Evolutionary conservation across 2,888 invertebrate species (phyloP), one percentile per base, ranked within the genome.

Genomic region (Ectropis crepuscularia): DNA sequence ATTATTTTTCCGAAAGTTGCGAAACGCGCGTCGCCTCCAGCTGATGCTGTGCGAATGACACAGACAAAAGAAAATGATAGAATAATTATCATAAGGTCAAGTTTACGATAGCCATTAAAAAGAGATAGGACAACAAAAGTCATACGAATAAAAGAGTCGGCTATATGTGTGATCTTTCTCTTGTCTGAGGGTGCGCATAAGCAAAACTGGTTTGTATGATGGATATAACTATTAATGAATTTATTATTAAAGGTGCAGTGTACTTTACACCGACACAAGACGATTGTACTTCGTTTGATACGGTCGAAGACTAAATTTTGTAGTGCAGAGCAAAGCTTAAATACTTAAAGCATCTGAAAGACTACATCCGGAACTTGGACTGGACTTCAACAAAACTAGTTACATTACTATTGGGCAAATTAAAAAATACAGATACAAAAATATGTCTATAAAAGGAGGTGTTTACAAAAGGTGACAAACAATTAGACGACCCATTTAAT

Each of bases 41-140:
- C 65, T 65, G 74, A 65, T 70, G 74, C 74, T 77, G 71, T 61
- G 71, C 79, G 84, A 85, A 86, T 88, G 84, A 83, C 80, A 82
- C 51, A 81, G 55, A 47, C 45, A 54, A 12, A 82, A 82, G 74
- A 78, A 76, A 77, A 77, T 75, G 72, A 76, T 76, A 79, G 76
- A 78, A 74, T 55, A 76, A 75, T 74, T 73, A 75, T 74, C 72
- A 61, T 76, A 84, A 90, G 90, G 88, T 89, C 90, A 90, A 88
- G 89, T 87, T 88, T 88, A 86, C 81, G 82, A 87, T 85, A 80
- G 78, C 74, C 74, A 73, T 9, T 51, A 60, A 68, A 80, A 82
- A 80, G 53, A 68, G 71, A 71, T 57, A 42, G 41, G 63, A 43
- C 60, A 65, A 57, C 0, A 28, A 37, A 12, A 42, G 36, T 6